Conservation (phyloP, 2,113 vertebrate genomes). For the Corythoichthys haematopterus region DNA sequence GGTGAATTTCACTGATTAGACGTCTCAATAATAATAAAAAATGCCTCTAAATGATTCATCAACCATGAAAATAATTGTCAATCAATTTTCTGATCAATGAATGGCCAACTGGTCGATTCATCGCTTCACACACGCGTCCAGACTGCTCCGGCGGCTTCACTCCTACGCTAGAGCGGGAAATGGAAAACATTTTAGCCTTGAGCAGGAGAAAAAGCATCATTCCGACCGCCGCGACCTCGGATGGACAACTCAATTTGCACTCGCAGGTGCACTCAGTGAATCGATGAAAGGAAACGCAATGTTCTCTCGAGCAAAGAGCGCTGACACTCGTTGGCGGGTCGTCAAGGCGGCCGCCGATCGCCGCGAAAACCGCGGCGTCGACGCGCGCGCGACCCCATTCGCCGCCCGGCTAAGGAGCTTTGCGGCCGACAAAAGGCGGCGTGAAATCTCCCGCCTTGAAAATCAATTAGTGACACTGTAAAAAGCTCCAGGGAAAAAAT, state of each 20-base stretch:
- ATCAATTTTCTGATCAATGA: no score
- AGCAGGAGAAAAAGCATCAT: background rate
- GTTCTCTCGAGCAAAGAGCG: background rate
- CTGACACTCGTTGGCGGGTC: constrained; percentile 15
- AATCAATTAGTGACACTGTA: background rate
- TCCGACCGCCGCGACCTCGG: background rate
- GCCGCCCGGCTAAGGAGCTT: constrained; percentile 69
- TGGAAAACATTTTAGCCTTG: constrained; percentile 4
- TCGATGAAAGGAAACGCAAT: background rate
- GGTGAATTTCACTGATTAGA: no score
- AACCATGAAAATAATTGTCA: no score
- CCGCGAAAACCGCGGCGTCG: constrained; percentile 27
- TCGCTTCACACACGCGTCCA: background rate
- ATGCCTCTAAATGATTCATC: no score
- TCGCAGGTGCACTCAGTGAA: background rate
- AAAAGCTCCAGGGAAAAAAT: background rate
- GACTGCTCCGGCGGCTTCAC: background rate
- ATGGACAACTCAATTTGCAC: background rate
- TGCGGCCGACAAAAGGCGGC: constrained; percentile 17
- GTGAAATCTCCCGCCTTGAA: background rate
- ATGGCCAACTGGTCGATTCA: no score
- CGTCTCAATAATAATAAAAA: no score
- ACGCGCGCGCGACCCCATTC: constrained; percentile 54
- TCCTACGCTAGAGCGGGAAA: constrained; percentile 22
- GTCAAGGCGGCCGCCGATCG: constrained; percentile 38